These are phyloP conservation scores for Platycheirus albimanus DNA, from an alignment of 2,888 invertebrate species.

Conservation along the genomic window DNA sequence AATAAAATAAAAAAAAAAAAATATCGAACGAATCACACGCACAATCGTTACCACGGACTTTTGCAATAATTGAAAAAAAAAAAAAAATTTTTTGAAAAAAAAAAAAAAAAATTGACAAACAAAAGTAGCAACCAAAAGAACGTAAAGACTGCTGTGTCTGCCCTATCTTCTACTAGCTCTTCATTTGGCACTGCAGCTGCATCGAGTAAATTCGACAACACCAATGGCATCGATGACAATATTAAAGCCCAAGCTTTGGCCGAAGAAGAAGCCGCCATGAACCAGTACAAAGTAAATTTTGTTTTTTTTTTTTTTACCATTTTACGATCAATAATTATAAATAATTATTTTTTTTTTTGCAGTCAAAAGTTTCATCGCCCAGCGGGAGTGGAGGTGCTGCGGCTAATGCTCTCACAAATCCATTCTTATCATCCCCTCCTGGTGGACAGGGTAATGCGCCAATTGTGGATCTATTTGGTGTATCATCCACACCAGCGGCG, in stretches of 20 bases:
- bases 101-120: conserved; percentile 62
- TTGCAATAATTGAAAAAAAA: conserved; percentile 72
- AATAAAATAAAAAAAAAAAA: too few species aligned
- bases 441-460: conserved; percentile 84
- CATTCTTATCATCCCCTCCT: conserved; percentile 90
- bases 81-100: conserved; percentile 57
- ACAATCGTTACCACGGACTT: conserved; percentile 71
- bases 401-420: conserved; percentile 89
- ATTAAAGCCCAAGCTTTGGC: conserved; percentile 94
- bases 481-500: conserved; percentile 82
- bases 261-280: conserved; percentile 98
- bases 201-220: conserved; percentile 87
- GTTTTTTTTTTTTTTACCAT: too few species aligned
- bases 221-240: conserved; percentile 92
- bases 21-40: conserved; percentile 64
- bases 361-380: conserved; percentile 92
- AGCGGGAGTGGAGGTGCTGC: conserved; percentile 84
- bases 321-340: not conserved
- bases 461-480: conserved; percentile 92
- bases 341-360: conserved; percentile 74
- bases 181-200: conserved; percentile 93
- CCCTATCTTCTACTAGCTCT: conserved; percentile 93
- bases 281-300: conserved; percentile 98
- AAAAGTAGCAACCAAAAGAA: conserved; percentile 91
- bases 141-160: conserved; percentile 94